Percentiles rank a stretch among this genome's conserved stretches.
Evolutionary conservation across 2,888 invertebrate species (phyloP).

Genomic region (Leptopilina syphax): DNA sequence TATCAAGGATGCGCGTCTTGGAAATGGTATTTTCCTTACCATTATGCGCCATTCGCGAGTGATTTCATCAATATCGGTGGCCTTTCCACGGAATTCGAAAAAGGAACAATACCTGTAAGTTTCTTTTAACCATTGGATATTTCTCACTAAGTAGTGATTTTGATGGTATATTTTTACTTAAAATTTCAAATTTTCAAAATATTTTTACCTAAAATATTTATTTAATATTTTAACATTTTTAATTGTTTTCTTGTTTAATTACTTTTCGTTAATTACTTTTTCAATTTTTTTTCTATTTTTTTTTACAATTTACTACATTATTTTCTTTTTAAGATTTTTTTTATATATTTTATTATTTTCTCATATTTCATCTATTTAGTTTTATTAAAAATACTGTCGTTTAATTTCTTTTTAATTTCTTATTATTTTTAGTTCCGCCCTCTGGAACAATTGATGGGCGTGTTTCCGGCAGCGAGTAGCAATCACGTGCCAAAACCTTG

Average conservation of each 20-base stretch:
- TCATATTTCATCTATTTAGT: no score
- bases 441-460: conserved; percentile 99
- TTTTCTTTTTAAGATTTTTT: no score
- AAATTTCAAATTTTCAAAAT: background rate
- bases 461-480: conserved; percentile 98
- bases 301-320: no score
- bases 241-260: no score
- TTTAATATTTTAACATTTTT: no score
- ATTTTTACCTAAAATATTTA: no score
- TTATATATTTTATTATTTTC: no score
- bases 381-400: no score
- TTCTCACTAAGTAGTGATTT: background rate
- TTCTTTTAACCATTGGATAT: background rate
- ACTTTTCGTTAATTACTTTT: no score
- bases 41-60: conserved; percentile 99
- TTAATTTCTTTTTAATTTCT: background rate
- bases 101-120: conserved; percentile 90
- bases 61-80: conserved; percentile 96
- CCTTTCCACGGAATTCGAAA: conserved; percentile 91
- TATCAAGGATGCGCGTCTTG: conserved; percentile 99
- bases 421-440: conserved; percentile 88
- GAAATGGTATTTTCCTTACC: conserved; percentile 99
- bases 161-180: background rate
- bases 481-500: conserved; percentile 95
- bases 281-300: no score